Evolutionary conservation across 1,140 invertebrate genomes (phyloP).

Genomic region (Coptotermes formosanus): DNA sequence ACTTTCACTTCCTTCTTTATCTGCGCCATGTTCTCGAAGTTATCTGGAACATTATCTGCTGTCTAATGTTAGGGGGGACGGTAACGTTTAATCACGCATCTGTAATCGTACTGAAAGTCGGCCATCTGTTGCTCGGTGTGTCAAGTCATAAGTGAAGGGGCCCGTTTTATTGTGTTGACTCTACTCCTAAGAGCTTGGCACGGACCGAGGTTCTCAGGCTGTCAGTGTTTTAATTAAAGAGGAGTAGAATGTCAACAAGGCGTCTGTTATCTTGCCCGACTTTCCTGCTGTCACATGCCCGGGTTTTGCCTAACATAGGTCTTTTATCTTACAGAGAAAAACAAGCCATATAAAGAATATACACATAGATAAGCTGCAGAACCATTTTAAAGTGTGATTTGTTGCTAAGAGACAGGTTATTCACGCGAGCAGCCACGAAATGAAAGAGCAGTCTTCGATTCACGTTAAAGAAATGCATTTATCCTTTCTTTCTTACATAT

Average conservation of each 20-base stretch:
- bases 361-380: background rate
- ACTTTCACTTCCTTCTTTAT: background rate
- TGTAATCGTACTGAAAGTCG: background rate
- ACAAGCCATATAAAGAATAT: background rate
- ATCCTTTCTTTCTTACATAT: no score
- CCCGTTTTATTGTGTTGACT: constrained; percentile 18
- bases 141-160: constrained; percentile 10
- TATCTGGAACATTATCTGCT: background rate
- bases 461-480: no score
- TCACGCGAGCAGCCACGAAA: background rate
- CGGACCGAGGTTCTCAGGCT: background rate
- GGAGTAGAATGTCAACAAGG: constrained; percentile 3
- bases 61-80: background rate
- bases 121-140: constrained; percentile 2
- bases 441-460: no score
- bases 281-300: background rate
- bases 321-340: background rate
- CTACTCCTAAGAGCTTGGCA: background rate
- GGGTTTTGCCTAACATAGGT: background rate
- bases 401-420: background rate
- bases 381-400: background rate
- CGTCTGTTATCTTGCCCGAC: background rate
- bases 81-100: background rate
- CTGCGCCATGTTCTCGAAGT: background rate
- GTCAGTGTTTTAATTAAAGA: constrained; percentile 19